Evolutionary conservation across 2,888 invertebrate species (phyloP).

Genomic region (Ennomos quercinarius): DNA sequence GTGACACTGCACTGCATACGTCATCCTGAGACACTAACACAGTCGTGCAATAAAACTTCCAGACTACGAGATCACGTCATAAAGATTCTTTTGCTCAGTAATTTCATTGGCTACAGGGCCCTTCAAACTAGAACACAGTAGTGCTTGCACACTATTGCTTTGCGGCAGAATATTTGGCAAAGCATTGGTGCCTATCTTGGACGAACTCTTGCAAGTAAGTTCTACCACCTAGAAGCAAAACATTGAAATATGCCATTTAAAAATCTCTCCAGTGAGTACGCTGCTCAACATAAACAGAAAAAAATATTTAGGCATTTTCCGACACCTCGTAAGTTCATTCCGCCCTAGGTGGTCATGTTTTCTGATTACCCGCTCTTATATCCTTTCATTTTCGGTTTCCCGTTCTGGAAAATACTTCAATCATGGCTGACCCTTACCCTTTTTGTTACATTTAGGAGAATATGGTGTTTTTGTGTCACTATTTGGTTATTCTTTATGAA

Average conservation of each 20-base stretch:
- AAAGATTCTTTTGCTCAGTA: too few relatives aligned
- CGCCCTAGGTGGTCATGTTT: slow-evolving; percentile 28
- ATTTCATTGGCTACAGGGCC: too few relatives aligned
- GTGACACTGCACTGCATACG: too few relatives aligned
- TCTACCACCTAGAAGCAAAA: too few relatives aligned
- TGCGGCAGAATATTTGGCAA: too few relatives aligned
- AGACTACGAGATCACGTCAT: too few relatives aligned
- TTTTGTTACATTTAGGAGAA: slow-evolving; percentile 17
- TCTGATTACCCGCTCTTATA: slow-evolving; percentile 29
- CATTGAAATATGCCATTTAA: background rate
- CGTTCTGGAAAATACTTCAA: slow-evolving; percentile 27
- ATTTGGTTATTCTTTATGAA: slow-evolving; percentile 3
- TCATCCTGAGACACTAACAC: too few relatives aligned
- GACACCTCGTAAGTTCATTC: slow-evolving; percentile 19
- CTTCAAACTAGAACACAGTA: too few relatives aligned
- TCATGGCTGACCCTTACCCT: slow-evolving; percentile 31
- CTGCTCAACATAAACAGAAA: background rate
- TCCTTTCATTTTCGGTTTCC: slow-evolving; percentile 32
- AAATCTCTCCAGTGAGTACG: background rate
- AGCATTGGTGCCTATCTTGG: too few relatives aligned
- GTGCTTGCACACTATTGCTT: too few relatives aligned
- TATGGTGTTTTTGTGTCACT: slow-evolving; percentile 3
- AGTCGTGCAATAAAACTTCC: too few relatives aligned
- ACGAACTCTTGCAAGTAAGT: too few relatives aligned
- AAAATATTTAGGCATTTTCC: slow-evolving; percentile 11